These are phyloP conservation scores for Numenius phaeopus DNA, from an alignment of 2,797 vertebrate genomes.

Conservation along the genomic window DNA sequence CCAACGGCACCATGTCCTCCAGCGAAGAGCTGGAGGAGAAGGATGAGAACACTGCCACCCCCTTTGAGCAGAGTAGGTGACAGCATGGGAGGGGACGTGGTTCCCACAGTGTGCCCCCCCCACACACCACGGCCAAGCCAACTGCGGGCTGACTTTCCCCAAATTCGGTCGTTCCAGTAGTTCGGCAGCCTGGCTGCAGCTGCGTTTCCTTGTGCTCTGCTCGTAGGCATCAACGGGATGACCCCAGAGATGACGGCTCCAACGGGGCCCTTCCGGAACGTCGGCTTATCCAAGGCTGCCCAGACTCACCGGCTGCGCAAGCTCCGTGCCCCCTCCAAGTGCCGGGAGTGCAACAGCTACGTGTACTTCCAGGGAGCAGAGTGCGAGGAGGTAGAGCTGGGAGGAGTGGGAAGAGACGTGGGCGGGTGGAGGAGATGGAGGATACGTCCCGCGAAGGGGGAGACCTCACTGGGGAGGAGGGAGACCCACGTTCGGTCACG, in stretches of 20 bases:
- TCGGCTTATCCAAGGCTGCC: conserved; percentile 94
- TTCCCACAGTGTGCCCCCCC: neutral
- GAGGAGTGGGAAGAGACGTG: neutral
- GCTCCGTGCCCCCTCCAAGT: conserved; percentile 92
- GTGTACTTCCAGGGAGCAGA: conserved; percentile 98
- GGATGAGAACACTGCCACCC: conserved; percentile 75
- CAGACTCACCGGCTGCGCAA: conserved; percentile 93
- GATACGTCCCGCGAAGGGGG: rapidly evolving
- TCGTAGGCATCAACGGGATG: conserved; percentile 87
- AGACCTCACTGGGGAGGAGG: neutral
- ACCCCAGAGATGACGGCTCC: conserved; percentile 85
- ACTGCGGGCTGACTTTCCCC: neutral
- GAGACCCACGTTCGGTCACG: rapidly evolving
- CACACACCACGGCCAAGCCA: rapidly evolving
- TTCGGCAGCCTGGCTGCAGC: neutral
- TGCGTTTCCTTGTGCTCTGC: neutral
- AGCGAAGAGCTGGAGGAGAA: conserved; percentile 88
- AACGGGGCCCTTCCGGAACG: conserved; percentile 89
- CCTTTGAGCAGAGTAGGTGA: conserved; percentile 87
- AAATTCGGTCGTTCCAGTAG: neutral
- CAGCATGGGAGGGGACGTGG: rapidly evolving
- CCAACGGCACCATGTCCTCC: conserved; percentile 89
- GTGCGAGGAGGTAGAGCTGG: conserved; percentile 90
- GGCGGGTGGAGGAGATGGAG: rapidly evolving
- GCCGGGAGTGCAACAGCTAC: conserved; percentile 96